A percentile compares a stretch with the other conserved stretches of the same genome.
Conservation (phyloP, 2,888 invertebrate species). For the Tiphia femorata region DNA sequence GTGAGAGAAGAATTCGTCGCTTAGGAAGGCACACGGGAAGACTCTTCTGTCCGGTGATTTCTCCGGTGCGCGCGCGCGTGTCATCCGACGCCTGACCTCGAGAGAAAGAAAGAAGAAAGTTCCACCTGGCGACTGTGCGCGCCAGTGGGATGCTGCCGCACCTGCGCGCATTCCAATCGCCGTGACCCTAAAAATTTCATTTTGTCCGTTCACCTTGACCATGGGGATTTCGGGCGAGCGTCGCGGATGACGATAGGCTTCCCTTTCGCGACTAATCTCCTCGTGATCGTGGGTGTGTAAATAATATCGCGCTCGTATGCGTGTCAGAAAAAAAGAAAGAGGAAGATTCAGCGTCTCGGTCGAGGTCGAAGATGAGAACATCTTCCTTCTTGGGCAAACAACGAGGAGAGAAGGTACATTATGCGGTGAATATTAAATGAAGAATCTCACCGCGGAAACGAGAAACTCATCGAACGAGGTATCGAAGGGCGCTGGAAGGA, state of each 20-base stretch:
- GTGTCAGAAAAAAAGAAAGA: not conserved
- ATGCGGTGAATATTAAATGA: too few species aligned
- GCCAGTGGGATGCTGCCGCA: slow-evolving; percentile 57
- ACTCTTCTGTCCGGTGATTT: slow-evolving; percentile 20
- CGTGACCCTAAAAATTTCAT: slow-evolving; percentile 61
- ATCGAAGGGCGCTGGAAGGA: too few species aligned
- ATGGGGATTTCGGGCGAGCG: slow-evolving; percentile 24
- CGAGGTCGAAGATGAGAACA: too few species aligned
- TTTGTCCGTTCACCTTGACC: slow-evolving; percentile 53
- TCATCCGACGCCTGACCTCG: slow-evolving; percentile 27
- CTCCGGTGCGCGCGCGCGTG: slow-evolving; percentile 23
- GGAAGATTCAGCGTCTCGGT: not conserved
- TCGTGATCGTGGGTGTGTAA: not conserved
- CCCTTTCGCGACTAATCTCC: slow-evolving; percentile 16
- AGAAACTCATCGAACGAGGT: too few species aligned
- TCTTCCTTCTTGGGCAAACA: too few species aligned
- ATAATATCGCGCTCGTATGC: not conserved
- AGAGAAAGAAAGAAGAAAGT: slow-evolving; percentile 60
- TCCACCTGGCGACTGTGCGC: slow-evolving; percentile 35
- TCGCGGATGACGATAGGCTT: slow-evolving; percentile 25
- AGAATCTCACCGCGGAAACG: too few species aligned
- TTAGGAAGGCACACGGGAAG: too few species aligned
- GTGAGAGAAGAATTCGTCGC: too few species aligned
- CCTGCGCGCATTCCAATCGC: slow-evolving; percentile 64
- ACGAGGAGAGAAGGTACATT: too few species aligned